Conservation (phyloP, 2,113 vertebrate species). For the Cinclus cinclus region DNA sequence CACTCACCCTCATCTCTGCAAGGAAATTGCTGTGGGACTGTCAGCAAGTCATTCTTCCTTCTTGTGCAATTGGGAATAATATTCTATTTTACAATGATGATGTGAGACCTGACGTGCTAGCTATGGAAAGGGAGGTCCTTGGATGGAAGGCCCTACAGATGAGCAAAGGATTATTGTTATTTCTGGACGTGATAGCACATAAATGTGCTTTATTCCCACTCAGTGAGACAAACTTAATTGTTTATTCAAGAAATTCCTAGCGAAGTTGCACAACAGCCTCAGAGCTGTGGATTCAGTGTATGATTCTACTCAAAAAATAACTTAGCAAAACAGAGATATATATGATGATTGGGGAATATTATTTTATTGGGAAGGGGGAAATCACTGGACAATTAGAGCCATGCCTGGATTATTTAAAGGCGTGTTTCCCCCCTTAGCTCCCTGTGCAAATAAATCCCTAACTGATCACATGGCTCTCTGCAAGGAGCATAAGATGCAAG, state of each 20-base stretch:
- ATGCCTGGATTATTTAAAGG: background rate
- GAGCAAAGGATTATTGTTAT: slow-evolving; percentile 42
- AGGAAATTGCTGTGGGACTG: slow-evolving; percentile 16
- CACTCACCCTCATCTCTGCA: slow-evolving; percentile 10
- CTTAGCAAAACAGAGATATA: background rate
- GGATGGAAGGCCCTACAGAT: slow-evolving; percentile 6
- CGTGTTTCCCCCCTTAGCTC: background rate
- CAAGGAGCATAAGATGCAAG: slow-evolving; percentile 21
- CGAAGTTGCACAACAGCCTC: slow-evolving; percentile 11
- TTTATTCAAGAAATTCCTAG: slow-evolving; percentile 15
- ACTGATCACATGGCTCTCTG: slow-evolving; percentile 3
- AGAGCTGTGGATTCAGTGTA: background rate
- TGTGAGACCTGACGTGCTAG: background rate
- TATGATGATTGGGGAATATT: background rate
- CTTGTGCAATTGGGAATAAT: background rate
- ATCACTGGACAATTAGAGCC: background rate
- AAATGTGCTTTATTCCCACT: slow-evolving; percentile 11
- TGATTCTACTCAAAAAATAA: background rate
- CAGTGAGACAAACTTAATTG: background rate
- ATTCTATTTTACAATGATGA: background rate
- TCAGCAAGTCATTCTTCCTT: background rate
- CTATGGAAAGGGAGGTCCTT: background rate
- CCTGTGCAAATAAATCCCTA: background rate
- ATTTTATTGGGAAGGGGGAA: background rate
- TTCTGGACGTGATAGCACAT: slow-evolving; percentile 2